These are phyloP conservation scores for Maniola hyperantus DNA, from an alignment of 2,888 invertebrate species.

Conservation along the genomic window DNA sequence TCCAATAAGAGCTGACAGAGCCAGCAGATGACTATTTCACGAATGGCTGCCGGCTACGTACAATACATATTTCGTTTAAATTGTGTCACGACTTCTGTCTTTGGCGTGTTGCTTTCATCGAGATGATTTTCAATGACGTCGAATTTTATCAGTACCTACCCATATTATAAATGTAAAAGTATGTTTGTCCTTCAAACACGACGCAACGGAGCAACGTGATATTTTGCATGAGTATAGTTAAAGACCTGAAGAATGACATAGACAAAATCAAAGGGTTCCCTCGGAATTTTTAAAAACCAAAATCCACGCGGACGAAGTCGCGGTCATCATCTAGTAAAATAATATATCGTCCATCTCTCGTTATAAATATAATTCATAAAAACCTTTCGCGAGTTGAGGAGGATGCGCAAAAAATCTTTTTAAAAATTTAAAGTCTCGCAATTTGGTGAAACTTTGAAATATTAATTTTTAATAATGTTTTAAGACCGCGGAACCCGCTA, in stretches of 20 bases:
- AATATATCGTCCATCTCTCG: too few species aligned
- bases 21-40: conserved; percentile 40
- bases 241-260: too few species aligned
- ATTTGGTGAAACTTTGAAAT: conserved; percentile 38
- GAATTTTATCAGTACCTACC: too few species aligned
- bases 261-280: too few species aligned
- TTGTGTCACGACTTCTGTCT: conserved; percentile 34
- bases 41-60: conserved; percentile 40
- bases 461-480: conserved; percentile 42
- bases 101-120: not conserved
- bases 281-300: too few species aligned
- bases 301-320: too few species aligned
- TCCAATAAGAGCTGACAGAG: conserved; percentile 46
- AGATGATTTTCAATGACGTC: not conserved
- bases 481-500: conserved; percentile 37
- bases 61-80: conserved; percentile 39
- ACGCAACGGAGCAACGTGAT: too few species aligned
- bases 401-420: conserved; percentile 28
- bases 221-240: too few species aligned
- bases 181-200: too few species aligned
- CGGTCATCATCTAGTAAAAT: too few species aligned
- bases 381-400: not conserved
- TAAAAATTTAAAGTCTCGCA: conserved; percentile 35
- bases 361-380: conserved; percentile 7
- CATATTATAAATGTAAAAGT: too few species aligned